Conservation (phyloP, 2,113 vertebrate genomes). For the Dasyprocta punctata region DNA sequence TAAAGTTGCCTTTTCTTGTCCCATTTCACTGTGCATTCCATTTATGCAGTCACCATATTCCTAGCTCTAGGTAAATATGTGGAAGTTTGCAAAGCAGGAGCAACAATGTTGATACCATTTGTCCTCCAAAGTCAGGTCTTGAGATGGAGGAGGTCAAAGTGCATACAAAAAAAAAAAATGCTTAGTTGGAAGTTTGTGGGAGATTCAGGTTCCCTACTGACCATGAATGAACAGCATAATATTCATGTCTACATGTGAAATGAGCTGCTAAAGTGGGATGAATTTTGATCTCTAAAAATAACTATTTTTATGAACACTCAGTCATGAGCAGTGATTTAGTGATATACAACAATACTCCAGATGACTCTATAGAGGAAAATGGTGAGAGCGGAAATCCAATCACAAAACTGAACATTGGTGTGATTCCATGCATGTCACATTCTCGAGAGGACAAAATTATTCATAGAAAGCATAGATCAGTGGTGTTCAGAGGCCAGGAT, state of each 20-base stretch:
- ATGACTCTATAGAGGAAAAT: background rate
- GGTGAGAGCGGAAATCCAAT: background rate
- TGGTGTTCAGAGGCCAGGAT: too few species aligned
- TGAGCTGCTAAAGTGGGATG: too few species aligned
- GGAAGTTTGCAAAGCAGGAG: background rate
- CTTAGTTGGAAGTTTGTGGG: background rate
- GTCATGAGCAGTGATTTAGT: background rate
- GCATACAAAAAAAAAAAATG: background rate
- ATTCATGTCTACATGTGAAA: too few species aligned
- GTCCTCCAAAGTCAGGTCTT: background rate
- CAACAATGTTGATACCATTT: background rate
- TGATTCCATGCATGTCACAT: too few species aligned
- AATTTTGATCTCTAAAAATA: background rate
- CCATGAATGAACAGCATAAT: background rate
- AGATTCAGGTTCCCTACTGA: background rate
- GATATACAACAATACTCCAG: background rate
- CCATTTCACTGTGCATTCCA: fast-evolving
- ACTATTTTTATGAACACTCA: background rate
- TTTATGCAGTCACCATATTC: fast-evolving
- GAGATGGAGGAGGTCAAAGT: background rate
- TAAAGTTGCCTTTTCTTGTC: background rate
- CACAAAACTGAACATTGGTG: background rate
- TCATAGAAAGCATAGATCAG: background rate
- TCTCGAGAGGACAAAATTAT: background rate
- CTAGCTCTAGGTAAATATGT: fast-evolving